Percentiles rank a stretch among this genome's conserved stretches.
phyloP scores from a whole-genome alignment of 2,113 vertebrate genomes.

The Ctenomys sociabilis region DNA sequence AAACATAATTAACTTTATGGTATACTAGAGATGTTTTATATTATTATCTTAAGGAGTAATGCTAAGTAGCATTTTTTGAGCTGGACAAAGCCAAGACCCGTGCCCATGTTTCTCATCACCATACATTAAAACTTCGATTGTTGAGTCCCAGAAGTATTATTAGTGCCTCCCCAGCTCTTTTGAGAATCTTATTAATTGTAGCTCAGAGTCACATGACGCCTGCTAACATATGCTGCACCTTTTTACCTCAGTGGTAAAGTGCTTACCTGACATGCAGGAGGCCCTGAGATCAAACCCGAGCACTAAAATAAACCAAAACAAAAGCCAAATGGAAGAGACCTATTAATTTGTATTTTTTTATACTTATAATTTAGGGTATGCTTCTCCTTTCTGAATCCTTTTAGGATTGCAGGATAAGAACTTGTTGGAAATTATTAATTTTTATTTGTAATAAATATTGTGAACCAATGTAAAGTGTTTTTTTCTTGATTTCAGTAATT shows the following conservation, averaged over 20 bases:
- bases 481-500: slow-evolving; percentile 9
- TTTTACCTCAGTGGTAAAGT: neutral
- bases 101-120: neutral
- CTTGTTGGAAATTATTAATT: neutral
- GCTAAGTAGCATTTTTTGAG: slow-evolving; percentile 37
- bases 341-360: slow-evolving; percentile 20
- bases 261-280: neutral
- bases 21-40: neutral
- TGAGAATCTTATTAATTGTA: slow-evolving; percentile 28
- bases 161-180: neutral
- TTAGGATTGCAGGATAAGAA: neutral
- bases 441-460: slow-evolving; percentile 16
- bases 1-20: neutral
- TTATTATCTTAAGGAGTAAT: slow-evolving; percentile 19
- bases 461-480: neutral
- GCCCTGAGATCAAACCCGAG: neutral
- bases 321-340: neutral
- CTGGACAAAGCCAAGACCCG: neutral
- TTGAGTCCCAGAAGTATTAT: neutral
- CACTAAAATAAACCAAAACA: neutral
- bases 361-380: neutral
- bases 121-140: neutral
- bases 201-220: slow-evolving; percentile 17
- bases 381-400: neutral
- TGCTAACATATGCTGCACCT: neutral